phyloP scores from a whole-genome alignment of 1,140 invertebrate genomes.

The Holcopasites calliopsidis region DNA sequence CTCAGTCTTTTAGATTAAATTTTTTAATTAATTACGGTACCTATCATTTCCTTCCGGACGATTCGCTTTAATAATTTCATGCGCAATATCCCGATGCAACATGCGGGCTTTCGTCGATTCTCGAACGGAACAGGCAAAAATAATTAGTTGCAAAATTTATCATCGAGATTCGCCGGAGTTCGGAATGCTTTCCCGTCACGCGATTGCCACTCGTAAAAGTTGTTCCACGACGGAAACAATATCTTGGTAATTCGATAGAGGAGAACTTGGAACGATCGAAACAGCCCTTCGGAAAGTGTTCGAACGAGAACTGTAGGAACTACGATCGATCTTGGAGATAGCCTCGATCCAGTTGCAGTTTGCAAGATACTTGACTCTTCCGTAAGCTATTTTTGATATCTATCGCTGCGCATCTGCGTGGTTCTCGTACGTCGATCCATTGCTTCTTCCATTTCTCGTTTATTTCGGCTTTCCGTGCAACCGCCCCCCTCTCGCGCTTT shows the following conservation, averaged over 20 bases:
- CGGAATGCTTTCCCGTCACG: conserved; percentile 1
- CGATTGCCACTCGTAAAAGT: conserved; percentile 3
- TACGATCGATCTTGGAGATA: conserved; percentile 44
- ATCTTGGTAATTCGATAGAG: conserved; percentile 37
- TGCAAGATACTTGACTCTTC: conserved; percentile 34
- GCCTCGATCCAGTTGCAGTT: conserved; percentile 45
- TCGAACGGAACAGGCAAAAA: not conserved
- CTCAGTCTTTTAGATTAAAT: not conserved
- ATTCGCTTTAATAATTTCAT: not conserved
- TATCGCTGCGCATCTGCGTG: conserved; percentile 36
- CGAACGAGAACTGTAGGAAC: conserved; percentile 28
- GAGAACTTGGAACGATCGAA: conserved; percentile 41
- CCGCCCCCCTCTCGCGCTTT: not conserved
- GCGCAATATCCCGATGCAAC: not conserved
- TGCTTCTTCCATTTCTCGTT: not conserved
- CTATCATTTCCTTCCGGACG: not conserved
- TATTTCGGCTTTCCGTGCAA: not conserved
- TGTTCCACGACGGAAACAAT: conserved; percentile 30
- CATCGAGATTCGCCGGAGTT: conserved; percentile 11
- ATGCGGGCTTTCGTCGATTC: too few species aligned
- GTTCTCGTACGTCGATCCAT: not conserved
- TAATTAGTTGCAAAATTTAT: conserved; percentile 1
- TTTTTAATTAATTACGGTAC: not conserved
- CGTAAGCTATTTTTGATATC: conserved; percentile 49
- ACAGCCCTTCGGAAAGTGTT: conserved; percentile 34